Evolutionary conservation across 2,888 invertebrate genomes (phyloP).

Genomic region (Schrankia costaestrigalis): DNA sequence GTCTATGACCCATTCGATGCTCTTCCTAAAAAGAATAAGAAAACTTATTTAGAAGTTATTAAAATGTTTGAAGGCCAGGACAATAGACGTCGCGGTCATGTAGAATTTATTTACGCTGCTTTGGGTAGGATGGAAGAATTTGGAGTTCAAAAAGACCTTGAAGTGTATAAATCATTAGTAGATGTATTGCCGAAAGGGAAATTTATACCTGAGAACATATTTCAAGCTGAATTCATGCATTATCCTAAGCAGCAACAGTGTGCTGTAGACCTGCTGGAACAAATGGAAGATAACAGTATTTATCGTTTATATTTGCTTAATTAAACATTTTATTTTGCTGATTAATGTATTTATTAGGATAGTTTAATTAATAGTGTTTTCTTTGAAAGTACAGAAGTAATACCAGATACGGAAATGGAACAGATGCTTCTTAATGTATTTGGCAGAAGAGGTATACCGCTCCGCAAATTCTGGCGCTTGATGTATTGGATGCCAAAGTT

Average conservation of each 20-base stretch:
- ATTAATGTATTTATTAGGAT: not conserved
- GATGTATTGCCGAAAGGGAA: conserved; percentile 94
- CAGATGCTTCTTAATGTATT: conserved; percentile 91
- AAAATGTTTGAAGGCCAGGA: conserved; percentile 86
- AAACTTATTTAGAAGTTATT: conserved; percentile 86
- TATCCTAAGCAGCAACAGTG: conserved; percentile 98
- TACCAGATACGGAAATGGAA: conserved; percentile 95
- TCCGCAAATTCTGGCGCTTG: conserved; percentile 89
- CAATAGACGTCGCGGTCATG: conserved; percentile 89
- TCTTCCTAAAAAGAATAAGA: conserved; percentile 81
- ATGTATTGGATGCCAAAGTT: conserved; percentile 98
- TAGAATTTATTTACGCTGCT: conserved; percentile 96
- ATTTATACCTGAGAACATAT: conserved; percentile 89
- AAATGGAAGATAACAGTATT: conserved; percentile 96
- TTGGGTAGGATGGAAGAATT: conserved; percentile 93
- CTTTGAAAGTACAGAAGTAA: conserved; percentile 83
- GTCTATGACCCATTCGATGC: conserved; percentile 72
- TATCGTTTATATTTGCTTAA: conserved; percentile 13
- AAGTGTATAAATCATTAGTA: conserved; percentile 91
- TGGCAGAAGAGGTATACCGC: conserved; percentile 86
- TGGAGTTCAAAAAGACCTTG: conserved; percentile 92
- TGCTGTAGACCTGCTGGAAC: conserved; percentile 92
- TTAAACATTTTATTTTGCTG: not conserved
- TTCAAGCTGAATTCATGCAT: conserved; percentile 95
- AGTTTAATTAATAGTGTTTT: conserved; percentile 2